Conservation (phyloP, 2,888 invertebrate species). For the Drosophila lutescens region DNA sequence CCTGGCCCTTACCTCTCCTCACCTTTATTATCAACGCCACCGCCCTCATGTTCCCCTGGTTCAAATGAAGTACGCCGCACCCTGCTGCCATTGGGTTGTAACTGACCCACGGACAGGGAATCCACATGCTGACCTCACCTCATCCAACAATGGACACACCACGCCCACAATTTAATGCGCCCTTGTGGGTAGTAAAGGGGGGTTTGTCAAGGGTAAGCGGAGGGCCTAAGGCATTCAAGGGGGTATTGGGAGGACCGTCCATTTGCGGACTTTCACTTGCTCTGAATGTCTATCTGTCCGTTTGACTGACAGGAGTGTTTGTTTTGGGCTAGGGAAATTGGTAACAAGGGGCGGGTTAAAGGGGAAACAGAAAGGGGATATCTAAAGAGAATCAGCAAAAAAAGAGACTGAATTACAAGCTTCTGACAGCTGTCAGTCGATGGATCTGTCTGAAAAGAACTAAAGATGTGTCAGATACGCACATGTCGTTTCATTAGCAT, state of each 20-base stretch:
- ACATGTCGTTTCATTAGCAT: conserved; percentile 3
- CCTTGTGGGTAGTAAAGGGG: neutral
- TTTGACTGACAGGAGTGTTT: conserved; percentile 26
- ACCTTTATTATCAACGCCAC: neutral
- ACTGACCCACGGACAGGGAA: conserved; percentile 19
- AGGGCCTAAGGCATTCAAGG: neutral
- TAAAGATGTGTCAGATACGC: conserved; percentile 1
- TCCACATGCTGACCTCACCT: conserved; percentile 40
- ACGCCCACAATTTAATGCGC: conserved; percentile 37
- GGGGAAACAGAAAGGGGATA: neutral
- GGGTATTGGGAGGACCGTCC: conserved; percentile 13
- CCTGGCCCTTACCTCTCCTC: neutral
- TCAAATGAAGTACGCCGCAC: conserved; percentile 30
- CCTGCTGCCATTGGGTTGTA: conserved; percentile 16
- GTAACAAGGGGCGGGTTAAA: neutral
- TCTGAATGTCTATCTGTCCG: conserved; percentile 19
- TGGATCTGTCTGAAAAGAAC: conserved; percentile 1
- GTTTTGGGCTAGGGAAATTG: conserved; percentile 15
- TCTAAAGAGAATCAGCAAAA: neutral
- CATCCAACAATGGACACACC: conserved; percentile 20
- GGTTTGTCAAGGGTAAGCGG: no score
- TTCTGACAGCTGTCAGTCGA: conserved; percentile 36
- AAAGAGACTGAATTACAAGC: neutral
- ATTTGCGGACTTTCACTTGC: conserved; percentile 24
- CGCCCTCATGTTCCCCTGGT: conserved; percentile 3